Conservation (phyloP, 2,888 invertebrate species). For the Apotomis capreana region DNA sequence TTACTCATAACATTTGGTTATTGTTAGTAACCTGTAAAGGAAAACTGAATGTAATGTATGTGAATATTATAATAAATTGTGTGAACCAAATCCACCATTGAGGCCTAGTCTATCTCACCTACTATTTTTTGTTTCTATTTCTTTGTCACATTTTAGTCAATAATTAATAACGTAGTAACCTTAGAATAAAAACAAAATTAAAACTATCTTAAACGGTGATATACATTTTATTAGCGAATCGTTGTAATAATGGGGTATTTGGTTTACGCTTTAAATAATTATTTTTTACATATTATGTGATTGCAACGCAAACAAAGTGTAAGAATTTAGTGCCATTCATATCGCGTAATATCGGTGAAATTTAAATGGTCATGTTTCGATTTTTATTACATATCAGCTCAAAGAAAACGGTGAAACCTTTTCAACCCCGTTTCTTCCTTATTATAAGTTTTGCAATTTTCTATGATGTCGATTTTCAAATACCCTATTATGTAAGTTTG, state of each 20-base stretch:
- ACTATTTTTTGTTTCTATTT: background rate
- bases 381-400: no score
- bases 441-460: background rate
- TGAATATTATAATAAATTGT: background rate
- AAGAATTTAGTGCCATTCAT: slow-evolving; percentile 26
- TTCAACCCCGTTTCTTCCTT: no score
- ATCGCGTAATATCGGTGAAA: slow-evolving; percentile 2
- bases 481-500: slow-evolving; percentile 14
- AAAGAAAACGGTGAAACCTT: no score
- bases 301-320: background rate
- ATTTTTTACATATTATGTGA: background rate
- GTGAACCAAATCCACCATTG: background rate
- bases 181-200: no score
- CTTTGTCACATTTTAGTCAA: background rate
- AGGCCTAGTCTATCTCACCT: background rate
- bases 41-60: background rate
- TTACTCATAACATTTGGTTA: background rate
- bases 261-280: background rate
- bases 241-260: background rate
- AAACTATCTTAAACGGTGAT: background rate
- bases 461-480: background rate
- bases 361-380: no score
- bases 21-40: background rate
- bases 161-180: background rate
- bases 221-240: background rate